Conservation (phyloP, 2,888 invertebrate genomes). For the Serripes groenlandicus region DNA sequence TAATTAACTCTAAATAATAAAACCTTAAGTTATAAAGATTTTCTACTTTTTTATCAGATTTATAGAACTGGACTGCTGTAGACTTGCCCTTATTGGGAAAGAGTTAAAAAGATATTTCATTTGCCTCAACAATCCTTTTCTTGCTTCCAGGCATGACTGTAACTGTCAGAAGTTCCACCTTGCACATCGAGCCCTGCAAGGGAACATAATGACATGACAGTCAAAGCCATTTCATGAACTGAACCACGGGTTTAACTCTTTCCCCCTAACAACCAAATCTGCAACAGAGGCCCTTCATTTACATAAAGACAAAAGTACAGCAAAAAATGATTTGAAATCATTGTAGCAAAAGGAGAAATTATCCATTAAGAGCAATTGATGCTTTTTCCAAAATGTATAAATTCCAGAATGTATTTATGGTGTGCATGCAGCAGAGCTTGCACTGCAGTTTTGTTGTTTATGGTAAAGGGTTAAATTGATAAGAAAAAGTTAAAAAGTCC, state of each 20-base stretch:
- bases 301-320: too few relatives aligned
- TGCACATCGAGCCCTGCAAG: constrained; percentile 41
- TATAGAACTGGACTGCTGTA: too few relatives aligned
- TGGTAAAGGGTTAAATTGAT: neutral
- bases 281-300: too few relatives aligned
- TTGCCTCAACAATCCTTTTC: constrained; percentile 56
- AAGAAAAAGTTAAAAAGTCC: too few relatives aligned
- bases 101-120: neutral
- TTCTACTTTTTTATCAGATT: too few relatives aligned
- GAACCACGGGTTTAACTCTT: too few relatives aligned
- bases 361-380: neutral
- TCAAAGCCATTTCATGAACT: neutral
- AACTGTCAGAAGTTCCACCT: constrained; percentile 28
- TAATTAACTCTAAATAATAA: neutral
- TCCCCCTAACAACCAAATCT: too few relatives aligned
- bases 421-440: too few relatives aligned
- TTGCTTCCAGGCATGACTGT: constrained; percentile 52
- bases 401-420: neutral
- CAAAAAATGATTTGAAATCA: neutral
- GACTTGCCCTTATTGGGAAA: neutral
- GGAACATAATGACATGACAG: constrained; percentile 42
- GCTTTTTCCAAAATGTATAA: neutral
- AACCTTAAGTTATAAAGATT: neutral
- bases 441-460: too few relatives aligned
- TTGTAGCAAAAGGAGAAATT: constrained; percentile 8